These are phyloP conservation scores for Drosophila tsacasi DNA, from an alignment of 1,140 invertebrate genomes.

Conservation along the genomic window DNA sequence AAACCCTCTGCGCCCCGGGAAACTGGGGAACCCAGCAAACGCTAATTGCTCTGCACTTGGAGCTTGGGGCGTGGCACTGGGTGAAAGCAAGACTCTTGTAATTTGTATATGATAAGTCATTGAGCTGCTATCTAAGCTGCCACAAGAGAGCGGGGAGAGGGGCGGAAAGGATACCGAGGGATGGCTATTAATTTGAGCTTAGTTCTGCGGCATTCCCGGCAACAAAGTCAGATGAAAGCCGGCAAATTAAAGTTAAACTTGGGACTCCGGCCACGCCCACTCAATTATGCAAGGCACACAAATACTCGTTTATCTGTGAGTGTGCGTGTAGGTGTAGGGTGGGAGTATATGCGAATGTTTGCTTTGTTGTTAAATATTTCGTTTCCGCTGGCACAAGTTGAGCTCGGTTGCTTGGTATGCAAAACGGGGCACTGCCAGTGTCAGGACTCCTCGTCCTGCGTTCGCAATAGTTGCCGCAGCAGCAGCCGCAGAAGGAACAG, in stretches of 20 bases:
- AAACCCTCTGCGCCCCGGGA: not conserved
- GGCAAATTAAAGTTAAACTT: slow-evolving; percentile 60
- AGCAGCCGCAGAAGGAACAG: slow-evolving; percentile 25
- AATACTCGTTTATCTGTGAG: slow-evolving; percentile 38
- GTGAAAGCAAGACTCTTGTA: slow-evolving; percentile 58
- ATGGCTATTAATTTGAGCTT: slow-evolving; percentile 62
- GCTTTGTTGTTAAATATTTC: slow-evolving; percentile 84
- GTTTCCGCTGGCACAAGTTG: slow-evolving; percentile 79
- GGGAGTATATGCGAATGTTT: slow-evolving; percentile 31
- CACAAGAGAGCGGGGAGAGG: not conserved
- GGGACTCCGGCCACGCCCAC: slow-evolving; percentile 61
- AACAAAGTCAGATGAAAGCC: slow-evolving; percentile 59
- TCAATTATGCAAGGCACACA: slow-evolving; percentile 68
- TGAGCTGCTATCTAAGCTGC: slow-evolving; percentile 49
- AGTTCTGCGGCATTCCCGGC: slow-evolving; percentile 36
- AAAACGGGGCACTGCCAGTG: slow-evolving; percentile 80
- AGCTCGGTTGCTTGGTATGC: slow-evolving; percentile 73
- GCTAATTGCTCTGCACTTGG: slow-evolving; percentile 23
- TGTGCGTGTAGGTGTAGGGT: slow-evolving; percentile 11
- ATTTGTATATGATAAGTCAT: slow-evolving; percentile 80
- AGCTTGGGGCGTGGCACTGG: slow-evolving; percentile 30
- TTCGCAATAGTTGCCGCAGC: slow-evolving; percentile 74
- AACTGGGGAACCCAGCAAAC: slow-evolving; percentile 1
- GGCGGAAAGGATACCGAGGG: not conserved
- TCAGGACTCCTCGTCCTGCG: slow-evolving; percentile 71